A percentile compares a stretch with the other conserved stretches of the same genome.
These are phyloP conservation scores for Sesia apiformis DNA, from an alignment of 2,888 invertebrate species.

Conservation along the genomic window DNA sequence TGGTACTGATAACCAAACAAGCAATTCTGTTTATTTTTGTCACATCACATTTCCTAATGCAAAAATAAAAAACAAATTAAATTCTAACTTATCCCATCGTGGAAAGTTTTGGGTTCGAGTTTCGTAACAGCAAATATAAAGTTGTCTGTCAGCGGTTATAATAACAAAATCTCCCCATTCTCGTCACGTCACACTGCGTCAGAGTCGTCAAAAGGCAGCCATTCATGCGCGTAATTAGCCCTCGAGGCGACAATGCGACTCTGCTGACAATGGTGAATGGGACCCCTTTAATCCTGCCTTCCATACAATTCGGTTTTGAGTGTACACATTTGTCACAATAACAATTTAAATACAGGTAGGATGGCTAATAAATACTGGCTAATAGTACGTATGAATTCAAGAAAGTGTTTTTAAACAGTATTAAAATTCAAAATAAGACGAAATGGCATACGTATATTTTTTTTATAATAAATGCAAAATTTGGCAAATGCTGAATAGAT, in stretches of 20 bases:
- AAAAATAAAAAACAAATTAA: too few relatives aligned
- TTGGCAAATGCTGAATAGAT: too few relatives aligned
- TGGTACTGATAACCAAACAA: conserved; percentile 26
- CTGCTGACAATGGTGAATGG: conserved; percentile 37
- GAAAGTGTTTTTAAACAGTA: too few relatives aligned
- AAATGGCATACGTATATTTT: too few relatives aligned
- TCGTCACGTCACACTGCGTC: conserved; percentile 21
- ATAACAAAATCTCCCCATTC: conserved; percentile 13
- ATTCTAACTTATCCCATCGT: too few relatives aligned
- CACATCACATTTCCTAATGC: too few relatives aligned
- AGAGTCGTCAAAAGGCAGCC: conserved; percentile 35
- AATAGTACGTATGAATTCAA: too few relatives aligned
- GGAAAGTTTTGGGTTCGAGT: not conserved
- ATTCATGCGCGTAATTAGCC: conserved; percentile 54
- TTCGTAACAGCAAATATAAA: not conserved
- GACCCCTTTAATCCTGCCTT: conserved; percentile 30
- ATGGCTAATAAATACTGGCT: not conserved
- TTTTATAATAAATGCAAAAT: too few relatives aligned
- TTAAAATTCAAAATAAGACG: too few relatives aligned
- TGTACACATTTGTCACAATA: not conserved
- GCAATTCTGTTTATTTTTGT: conserved; percentile 13
- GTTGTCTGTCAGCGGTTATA: not conserved
- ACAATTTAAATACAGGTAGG: not conserved
- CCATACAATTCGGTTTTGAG: not conserved
- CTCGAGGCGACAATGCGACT: conserved; percentile 41